Evolutionary conservation across 2,888 invertebrate genomes (phyloP).

Genomic region (Onchidella celtica): DNA sequence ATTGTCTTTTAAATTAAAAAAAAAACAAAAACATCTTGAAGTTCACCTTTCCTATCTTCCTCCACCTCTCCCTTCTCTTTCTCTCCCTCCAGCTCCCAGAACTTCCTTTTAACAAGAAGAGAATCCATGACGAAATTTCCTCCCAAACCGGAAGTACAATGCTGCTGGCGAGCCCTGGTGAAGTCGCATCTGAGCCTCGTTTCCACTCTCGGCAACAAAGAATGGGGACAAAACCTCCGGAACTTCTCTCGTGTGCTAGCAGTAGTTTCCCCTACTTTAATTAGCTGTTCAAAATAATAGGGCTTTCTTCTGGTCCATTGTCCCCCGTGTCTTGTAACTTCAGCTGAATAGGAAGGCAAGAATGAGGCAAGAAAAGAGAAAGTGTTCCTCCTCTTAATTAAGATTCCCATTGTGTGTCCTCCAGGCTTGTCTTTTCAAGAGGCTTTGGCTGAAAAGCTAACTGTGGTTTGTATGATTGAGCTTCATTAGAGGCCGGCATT

Average conservation of each 20-base stretch:
- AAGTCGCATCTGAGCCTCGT: conserved; percentile 31
- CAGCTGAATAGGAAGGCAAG: conserved; percentile 22
- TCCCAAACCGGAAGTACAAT: conserved; percentile 11
- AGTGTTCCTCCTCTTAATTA: conserved; percentile 39
- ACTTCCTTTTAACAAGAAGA: no score
- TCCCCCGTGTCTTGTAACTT: conserved; percentile 34
- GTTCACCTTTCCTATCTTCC: neutral
- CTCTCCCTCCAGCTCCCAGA: no score
- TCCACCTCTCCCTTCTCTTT: neutral
- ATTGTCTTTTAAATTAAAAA: no score
- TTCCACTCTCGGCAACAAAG: conserved; percentile 28
- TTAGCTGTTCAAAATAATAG: conserved; percentile 43
- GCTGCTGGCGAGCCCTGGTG: conserved; percentile 31
- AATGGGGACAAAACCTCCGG: conserved; percentile 44
- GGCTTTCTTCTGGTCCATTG: conserved; percentile 30
- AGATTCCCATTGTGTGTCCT: conserved; percentile 18
- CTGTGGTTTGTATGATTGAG: conserved; percentile 25
- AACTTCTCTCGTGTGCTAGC: conserved; percentile 35
- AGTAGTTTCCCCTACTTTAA: conserved; percentile 44
- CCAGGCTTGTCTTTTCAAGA: conserved; percentile 30
- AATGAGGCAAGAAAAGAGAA: conserved; percentile 35
- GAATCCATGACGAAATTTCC: conserved; percentile 33
- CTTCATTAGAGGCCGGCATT: conserved; percentile 26
- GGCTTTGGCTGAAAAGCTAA: conserved; percentile 34
- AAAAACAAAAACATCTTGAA: no score